Evolutionary conservation across 2,113 vertebrate species (phyloP).

Genomic region (Strix aluco): DNA sequence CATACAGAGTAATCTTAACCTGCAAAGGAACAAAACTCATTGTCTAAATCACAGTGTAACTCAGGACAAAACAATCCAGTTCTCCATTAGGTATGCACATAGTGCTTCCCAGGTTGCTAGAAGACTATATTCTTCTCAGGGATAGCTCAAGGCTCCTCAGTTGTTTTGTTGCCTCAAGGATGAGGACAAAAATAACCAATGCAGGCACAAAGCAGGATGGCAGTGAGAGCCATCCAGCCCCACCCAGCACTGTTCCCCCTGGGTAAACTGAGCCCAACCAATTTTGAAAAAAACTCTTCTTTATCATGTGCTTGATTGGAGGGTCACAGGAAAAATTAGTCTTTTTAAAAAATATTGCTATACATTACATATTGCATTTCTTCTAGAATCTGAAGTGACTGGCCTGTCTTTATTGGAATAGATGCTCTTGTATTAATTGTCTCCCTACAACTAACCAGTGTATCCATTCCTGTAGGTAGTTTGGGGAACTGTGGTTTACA

Average conservation of each 20-base stretch:
- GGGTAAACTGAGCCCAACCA: rapidly evolving
- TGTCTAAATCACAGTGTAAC: not conserved
- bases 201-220: not conserved
- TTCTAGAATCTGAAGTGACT: not conserved
- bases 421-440: not conserved
- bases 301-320: not conserved
- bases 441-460: not conserved
- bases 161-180: not conserved
- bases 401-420: not conserved
- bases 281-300: not conserved
- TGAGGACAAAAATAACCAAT: not conserved
- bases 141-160: not conserved
- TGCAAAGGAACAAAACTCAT: not conserved
- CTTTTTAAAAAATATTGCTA: not conserved
- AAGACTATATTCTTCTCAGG: not conserved
- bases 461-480: not conserved
- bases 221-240: not conserved
- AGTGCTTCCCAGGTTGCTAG: not conserved
- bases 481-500: not conserved
- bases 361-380: not conserved
- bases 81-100: not conserved
- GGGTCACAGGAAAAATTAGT: not conserved
- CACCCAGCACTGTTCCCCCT: not conserved
- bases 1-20: not conserved
- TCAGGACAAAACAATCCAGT: not conserved